Evolutionary conservation across 2,113 vertebrate genomes (phyloP).

Genomic region (Gobio gobio): DNA sequence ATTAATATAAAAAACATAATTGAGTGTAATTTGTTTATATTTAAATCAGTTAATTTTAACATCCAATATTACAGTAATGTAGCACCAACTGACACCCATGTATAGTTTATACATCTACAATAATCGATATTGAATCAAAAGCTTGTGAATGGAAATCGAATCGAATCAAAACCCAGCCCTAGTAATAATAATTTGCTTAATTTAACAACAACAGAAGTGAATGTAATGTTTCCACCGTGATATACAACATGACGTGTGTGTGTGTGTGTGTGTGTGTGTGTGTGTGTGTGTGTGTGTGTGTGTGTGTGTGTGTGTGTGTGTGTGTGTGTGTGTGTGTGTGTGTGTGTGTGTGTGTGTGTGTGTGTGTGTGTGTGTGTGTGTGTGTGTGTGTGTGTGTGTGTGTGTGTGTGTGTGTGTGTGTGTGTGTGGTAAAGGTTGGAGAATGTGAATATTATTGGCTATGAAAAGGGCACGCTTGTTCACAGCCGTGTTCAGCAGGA

Average conservation of each 20-base stretch:
- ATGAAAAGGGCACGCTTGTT: constrained; percentile 74
- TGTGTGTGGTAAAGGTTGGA: constrained; percentile 56
- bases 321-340: constrained; percentile 40
- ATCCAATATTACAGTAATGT: no score
- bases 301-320: constrained; percentile 44
- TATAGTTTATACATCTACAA: no score
- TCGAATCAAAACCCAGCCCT: no score
- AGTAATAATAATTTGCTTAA: neutral
- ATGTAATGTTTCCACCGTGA: neutral
- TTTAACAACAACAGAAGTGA: neutral
- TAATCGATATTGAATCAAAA: no score
- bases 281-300: constrained; percentile 45
- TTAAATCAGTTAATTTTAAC: no score
- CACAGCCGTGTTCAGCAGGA: constrained; percentile 70
- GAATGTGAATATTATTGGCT: constrained; percentile 69
- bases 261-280: constrained; percentile 49
- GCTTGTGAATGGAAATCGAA: no score
- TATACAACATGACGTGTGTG: constrained; percentile 35
- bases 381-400: constrained; percentile 54
- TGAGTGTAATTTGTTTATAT: no score
- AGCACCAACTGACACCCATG: no score
- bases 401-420: constrained; percentile 48
- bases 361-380: constrained; percentile 46
- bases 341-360: constrained; percentile 37
- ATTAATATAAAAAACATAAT: no score